Base-by-base conservation (phyloP, 2,888 invertebrate species). In the Choristoneura rosaceana region DNA sequence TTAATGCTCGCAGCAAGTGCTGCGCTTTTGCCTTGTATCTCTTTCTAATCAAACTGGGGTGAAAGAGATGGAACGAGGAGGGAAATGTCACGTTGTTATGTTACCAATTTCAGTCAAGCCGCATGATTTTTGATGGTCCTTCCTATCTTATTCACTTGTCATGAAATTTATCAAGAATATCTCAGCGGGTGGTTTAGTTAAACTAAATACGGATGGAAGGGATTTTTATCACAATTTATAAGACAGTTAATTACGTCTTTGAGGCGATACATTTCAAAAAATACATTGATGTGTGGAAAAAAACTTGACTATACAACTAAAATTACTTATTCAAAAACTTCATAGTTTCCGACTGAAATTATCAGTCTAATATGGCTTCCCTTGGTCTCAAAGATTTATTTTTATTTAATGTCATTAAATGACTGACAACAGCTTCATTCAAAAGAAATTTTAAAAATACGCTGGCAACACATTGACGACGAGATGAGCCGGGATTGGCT, bases 1-100 rank as follows among this genome's bases (percentile, higher is more conserved):
- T 78, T 84, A 73, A 64, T 73, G 64, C 58, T 8, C 59, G 17
- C n/a, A 38, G 34, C 60, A 60, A 17, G 17, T 60, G 41, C 25
- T 0, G n/a, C 9, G 41, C 50, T 61, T 50, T 50, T 55, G 8
- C 5, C 8, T 15, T 52, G 17, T 25, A 10, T 55, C 25, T 12
- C 25, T 55, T 25, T 55, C 25, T 55, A 8, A 52, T 52, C 8
- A 52, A 17, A 17, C 15, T 14, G 9, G 17, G 52, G 17, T 9
- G 52, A 52, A 52, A 52, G 52, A 52, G 50, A 50, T n/a, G n/a
- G 50, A 47, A 4, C 12, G 1, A 50, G 50, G 50, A 50, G 15
- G 50, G 50, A 7, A 50, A 50, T 8, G 50, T 50, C 50, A n/a
- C 43, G 43, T n/a, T n/a, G 14, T 50, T n/a, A 50, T 25, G 2